Conservation (phyloP, 1,140 invertebrate genomes). For the Drosophila ananassae region DNA sequence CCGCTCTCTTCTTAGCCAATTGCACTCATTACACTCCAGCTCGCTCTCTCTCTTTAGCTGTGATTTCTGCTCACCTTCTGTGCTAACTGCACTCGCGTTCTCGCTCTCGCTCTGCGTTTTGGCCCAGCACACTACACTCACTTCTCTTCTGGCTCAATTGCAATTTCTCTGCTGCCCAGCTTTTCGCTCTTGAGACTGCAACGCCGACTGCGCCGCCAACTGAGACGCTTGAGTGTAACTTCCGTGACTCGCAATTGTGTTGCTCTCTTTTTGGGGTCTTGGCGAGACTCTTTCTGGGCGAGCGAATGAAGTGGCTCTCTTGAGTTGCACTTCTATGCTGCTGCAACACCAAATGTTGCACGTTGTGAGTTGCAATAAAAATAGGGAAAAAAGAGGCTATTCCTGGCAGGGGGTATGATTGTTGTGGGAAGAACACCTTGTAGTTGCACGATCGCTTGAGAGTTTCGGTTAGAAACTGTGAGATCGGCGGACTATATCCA, state of each 20-base stretch:
- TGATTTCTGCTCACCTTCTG: background rate
- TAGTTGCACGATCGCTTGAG: too few relatives aligned
- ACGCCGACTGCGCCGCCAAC: constrained; percentile 23
- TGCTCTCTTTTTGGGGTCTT: background rate
- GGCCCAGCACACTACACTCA: constrained; percentile 7
- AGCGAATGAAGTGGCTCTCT: constrained; percentile 21
- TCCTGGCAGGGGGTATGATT: too few relatives aligned
- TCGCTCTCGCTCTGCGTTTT: constrained; percentile 11
- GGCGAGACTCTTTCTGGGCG: constrained; percentile 8
- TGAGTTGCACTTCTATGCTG: constrained; percentile 18
- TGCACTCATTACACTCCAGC: constrained; percentile 11
- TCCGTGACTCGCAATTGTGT: background rate
- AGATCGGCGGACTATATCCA: too few relatives aligned
- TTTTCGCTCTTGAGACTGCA: constrained; percentile 21
- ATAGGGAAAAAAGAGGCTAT: background rate
- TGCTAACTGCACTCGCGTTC: constrained; percentile 5
- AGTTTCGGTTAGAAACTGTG: too few relatives aligned
- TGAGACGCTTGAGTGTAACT: constrained; percentile 25
- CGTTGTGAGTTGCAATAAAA: background rate
- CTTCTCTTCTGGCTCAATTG: background rate
- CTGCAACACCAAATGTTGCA: constrained; percentile 45
- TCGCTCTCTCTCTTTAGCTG: constrained; percentile 5
- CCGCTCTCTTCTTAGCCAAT: background rate
- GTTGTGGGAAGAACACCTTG: too few relatives aligned
- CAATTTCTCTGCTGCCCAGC: background rate